Evolutionary conservation across 1,140 invertebrate species (phyloP), one percentile per base, ranked within the genome.

Genomic region (Nymphalis io): DNA sequence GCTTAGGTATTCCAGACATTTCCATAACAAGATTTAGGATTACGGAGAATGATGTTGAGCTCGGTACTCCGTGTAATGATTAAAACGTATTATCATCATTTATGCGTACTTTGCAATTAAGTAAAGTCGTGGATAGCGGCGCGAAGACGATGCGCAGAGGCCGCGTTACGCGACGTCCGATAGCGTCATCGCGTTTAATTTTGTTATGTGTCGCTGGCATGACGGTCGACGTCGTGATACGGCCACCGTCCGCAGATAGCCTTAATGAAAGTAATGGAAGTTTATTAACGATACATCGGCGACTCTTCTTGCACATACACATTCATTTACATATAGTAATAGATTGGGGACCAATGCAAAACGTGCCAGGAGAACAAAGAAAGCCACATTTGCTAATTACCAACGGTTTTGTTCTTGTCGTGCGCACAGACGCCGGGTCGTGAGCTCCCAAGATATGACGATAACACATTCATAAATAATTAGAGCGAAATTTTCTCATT

Each of bases 401-500:
- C 79, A 68, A 84, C 86, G 88, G 79, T 89, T 89, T 88, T 88
- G 88, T 83, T 90, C 87, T 83, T 89, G 89, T 90, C 89, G 89
- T 89, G 89, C 83, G 70, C 85, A 81, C 87, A 84, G 88, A 81
- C 82, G 85, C 81, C 79, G 84, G 88, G 84, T 91, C 89, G 89
- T 91, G 89, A 90, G 88, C 86, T 85, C 83, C 79, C 70, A 73
- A 89, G 88, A 91, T 91, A 90, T 91, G 88, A 91, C 81, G 89
- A 91, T 91, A 91, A 91, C 87, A 90, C 89, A 91, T 90, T 91
- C 88, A 90, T 91, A 91, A 91, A 91, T 91, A 91, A 91, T 91
- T 91, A 91, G 89, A 91, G 88, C 83, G 84, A 91, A 91, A 91
- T 91, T 90, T 91, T 91, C 89, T 91, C 88, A 90, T 90, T 90